Conservation (phyloP, 92 coral and sea anemone genomes). For the Anthopleura xanthogrammica region DNA sequence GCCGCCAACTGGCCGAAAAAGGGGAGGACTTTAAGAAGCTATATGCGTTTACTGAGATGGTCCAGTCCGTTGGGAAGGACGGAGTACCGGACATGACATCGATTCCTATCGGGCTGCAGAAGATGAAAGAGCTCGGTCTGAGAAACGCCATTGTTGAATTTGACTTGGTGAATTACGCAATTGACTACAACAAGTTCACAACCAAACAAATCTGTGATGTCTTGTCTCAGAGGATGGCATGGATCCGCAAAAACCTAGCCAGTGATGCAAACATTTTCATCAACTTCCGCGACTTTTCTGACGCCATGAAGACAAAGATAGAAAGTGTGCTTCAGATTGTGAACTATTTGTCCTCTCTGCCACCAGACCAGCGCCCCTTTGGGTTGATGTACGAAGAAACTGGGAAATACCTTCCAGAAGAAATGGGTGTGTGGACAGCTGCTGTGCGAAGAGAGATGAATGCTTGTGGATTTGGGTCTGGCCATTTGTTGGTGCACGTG, state of each 20-base stretch:
- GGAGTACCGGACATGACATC: slow-evolving; percentile 26
- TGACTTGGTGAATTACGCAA: slow-evolving; percentile 38
- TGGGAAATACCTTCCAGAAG: slow-evolving; percentile 61
- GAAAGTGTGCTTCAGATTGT: slow-evolving; percentile 37
- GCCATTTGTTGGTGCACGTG: slow-evolving; percentile 37
- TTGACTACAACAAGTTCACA: slow-evolving; percentile 48
- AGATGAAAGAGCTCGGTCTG: slow-evolving; percentile 42
- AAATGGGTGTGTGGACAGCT: slow-evolving; percentile 61
- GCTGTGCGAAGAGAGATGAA: slow-evolving; percentile 63
- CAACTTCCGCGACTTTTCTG: slow-evolving; percentile 38
- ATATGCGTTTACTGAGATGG: slow-evolving; percentile 55
- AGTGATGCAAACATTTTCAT: slow-evolving; percentile 12
- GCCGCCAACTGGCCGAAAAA: slow-evolving; percentile 28
- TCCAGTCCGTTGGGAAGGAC: slow-evolving; percentile 31
- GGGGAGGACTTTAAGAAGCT: slow-evolving; percentile 55
- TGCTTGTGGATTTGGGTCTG: slow-evolving; percentile 36
- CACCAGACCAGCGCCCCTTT: slow-evolving; percentile 43
- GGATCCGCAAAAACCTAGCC: slow-evolving; percentile 45
- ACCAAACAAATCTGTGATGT: slow-evolving; percentile 29
- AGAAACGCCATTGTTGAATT: slow-evolving; percentile 47
- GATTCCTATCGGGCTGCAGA: slow-evolving; percentile 50
- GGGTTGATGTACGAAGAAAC: slow-evolving; percentile 54
- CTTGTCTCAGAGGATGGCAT: slow-evolving; percentile 44
- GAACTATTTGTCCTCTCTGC: slow-evolving; percentile 39
- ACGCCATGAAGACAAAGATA: slow-evolving; percentile 44